phyloP scores from a whole-genome alignment of 2,797 vertebrate species.

The Sternarchorhynchus goeldii region DNA sequence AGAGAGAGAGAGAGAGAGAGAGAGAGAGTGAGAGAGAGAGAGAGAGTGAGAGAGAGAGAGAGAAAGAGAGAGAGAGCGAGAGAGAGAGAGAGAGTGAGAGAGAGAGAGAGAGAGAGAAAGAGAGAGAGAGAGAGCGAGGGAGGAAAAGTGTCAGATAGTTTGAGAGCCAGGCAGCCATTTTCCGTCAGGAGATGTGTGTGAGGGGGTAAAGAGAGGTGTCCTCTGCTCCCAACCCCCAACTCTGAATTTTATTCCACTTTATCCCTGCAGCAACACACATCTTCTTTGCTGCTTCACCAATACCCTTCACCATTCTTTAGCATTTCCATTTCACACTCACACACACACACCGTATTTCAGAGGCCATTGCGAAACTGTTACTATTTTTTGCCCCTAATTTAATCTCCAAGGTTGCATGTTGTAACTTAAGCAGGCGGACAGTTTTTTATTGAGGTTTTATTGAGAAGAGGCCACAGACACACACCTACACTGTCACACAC shows the following conservation, averaged over 20 bases:
- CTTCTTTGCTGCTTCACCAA: neutral
- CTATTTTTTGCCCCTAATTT: conserved; percentile 46
- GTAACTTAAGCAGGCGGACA: conserved; percentile 20
- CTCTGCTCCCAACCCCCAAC: neutral
- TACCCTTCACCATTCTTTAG: neutral
- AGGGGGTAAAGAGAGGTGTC: neutral
- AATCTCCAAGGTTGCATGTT: conserved; percentile 49
- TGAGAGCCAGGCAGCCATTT: neutral
- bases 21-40: neutral
- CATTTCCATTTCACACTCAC: neutral
- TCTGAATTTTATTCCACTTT: neutral
- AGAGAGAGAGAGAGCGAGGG: neutral
- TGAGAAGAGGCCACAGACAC: conserved; percentile 22
- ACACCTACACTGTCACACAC: conserved; percentile 30
- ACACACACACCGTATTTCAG: conserved; percentile 1
- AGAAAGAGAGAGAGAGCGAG: no score
- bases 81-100: neutral
- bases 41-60: neutral
- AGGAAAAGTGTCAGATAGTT: neutral
- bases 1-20: neutral
- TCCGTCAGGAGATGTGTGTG: neutral
- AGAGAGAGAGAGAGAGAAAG: neutral
- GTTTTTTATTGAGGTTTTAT: conserved; percentile 51
- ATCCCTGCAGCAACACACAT: neutral
- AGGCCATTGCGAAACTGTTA: conserved; percentile 31